A percentile compares a stretch with the other conserved stretches of the same genome.
Evolutionary conservation across 2,888 invertebrate species (phyloP).

Genomic region (Chrysina gloriosa): DNA sequence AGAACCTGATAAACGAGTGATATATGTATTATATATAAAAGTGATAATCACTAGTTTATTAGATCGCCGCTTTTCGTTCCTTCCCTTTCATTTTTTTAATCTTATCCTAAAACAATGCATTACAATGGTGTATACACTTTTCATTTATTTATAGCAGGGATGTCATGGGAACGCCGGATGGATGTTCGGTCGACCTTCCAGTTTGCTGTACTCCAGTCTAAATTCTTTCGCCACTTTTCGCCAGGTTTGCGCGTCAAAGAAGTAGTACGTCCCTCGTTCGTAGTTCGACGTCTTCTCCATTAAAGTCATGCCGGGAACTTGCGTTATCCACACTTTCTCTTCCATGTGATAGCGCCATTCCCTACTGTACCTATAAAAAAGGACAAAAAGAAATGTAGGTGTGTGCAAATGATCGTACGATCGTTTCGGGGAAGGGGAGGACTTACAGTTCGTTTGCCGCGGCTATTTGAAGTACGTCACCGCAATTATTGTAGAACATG

Average conservation of each 20-base stretch:
- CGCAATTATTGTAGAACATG: conserved; percentile 99
- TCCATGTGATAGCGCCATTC: conserved; percentile 99
- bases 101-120: conserved; percentile 54
- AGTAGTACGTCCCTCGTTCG: conserved; percentile 99
- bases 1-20: conserved; percentile 56
- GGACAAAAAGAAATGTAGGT: not conserved
- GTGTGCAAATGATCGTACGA: not conserved
- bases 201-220: conserved; percentile 98
- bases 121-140: conserved; percentile 63
- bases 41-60: conserved; percentile 50
- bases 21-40: conserved; percentile 44
- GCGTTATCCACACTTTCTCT: conserved; percentile 98
- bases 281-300: conserved; percentile 95
- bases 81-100: conserved; percentile 46
- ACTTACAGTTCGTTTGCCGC: conserved; percentile 97
- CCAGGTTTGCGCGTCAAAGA: conserved; percentile 99
- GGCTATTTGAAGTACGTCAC: conserved; percentile 97
- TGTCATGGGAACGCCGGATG: conserved; percentile 56
- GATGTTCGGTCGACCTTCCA: conserved; percentile 86
- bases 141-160: conserved; percentile 60
- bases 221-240: conserved; percentile 99
- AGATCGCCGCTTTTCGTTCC: conserved; percentile 47
- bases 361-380: conserved; percentile 83
- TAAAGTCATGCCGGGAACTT: conserved; percentile 94
- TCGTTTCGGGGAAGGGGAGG: not conserved